phyloP scores from a whole-genome alignment of 1,140 invertebrate species.

The Pararge aegeria region DNA sequence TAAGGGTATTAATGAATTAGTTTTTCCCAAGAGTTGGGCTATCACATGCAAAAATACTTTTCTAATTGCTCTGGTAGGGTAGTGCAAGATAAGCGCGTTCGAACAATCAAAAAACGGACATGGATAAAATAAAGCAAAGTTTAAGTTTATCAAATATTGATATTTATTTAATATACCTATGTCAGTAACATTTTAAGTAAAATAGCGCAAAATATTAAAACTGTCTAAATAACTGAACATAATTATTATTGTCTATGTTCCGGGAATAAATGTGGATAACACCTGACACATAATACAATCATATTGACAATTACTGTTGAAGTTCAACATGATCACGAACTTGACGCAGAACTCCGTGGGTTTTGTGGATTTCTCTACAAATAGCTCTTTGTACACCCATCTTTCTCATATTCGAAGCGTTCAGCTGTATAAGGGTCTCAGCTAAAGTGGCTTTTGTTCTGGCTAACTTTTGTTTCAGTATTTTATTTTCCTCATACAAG shows the following conservation, averaged over 20 bases:
- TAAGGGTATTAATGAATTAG: too few relatives aligned
- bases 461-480: slow-evolving; percentile 79
- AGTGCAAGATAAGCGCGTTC: too few relatives aligned
- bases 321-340: slow-evolving; percentile 69
- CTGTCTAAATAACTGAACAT: too few relatives aligned
- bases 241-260: too few relatives aligned
- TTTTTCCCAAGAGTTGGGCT: too few relatives aligned
- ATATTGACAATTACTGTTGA: slow-evolving; percentile 38
- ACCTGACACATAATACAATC: not conserved
- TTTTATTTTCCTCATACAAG: slow-evolving; percentile 81
- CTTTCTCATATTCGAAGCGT: slow-evolving; percentile 81
- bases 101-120: too few relatives aligned
- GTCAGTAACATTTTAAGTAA: not conserved
- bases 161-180: too few relatives aligned
- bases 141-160: too few relatives aligned
- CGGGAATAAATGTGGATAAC: not conserved
- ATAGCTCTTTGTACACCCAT: slow-evolving; percentile 82
- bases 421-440: slow-evolving; percentile 80
- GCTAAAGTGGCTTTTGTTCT: slow-evolving; percentile 81
- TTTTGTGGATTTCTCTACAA: slow-evolving; percentile 83
- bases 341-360: slow-evolving; percentile 82
- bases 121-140: too few relatives aligned
- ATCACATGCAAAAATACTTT: too few relatives aligned
- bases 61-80: too few relatives aligned
- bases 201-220: not conserved